Evolutionary conservation across 2,797 vertebrate genomes (phyloP).

Genomic region (Enoplosus armatus): DNA sequence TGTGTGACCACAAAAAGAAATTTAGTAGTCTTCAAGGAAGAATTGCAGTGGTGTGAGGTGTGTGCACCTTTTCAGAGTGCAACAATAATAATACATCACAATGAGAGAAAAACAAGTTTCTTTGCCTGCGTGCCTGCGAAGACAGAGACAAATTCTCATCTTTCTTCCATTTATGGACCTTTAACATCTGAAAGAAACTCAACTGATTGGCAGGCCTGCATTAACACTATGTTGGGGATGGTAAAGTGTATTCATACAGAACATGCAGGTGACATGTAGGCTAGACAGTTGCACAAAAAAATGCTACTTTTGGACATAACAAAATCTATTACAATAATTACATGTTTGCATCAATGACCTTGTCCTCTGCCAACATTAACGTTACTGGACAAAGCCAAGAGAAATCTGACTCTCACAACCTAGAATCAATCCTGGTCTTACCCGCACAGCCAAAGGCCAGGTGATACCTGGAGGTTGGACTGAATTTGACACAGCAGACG

Average conservation of each 20-base stretch:
- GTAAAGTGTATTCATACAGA: neutral
- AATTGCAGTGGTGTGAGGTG: conserved; percentile 29
- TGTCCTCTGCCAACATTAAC: neutral
- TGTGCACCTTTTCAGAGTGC: neutral
- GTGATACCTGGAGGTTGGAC: conserved; percentile 97
- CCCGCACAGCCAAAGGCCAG: conserved; percentile 99
- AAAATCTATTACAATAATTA: neutral
- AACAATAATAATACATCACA: conserved; percentile 25
- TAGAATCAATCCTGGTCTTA: conserved; percentile 62
- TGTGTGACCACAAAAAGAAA: conserved; percentile 33
- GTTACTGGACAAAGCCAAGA: neutral
- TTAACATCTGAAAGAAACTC: neutral
- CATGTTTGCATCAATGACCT: neutral
- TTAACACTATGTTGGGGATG: no score
- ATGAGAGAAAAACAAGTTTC: conserved; percentile 13
- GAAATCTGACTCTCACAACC: neutral
- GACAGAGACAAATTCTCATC: neutral
- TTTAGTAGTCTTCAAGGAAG: conserved; percentile 17
- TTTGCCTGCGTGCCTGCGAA: neutral
- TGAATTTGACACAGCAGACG: conserved; percentile 99
- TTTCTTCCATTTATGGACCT: neutral
- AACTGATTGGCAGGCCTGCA: neutral
- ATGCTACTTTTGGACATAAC: no score
- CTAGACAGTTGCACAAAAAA: neutral
- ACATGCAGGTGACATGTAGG: neutral